Conservation (phyloP, 2,797 vertebrate species). For the Distichodus sexfasciatus region DNA sequence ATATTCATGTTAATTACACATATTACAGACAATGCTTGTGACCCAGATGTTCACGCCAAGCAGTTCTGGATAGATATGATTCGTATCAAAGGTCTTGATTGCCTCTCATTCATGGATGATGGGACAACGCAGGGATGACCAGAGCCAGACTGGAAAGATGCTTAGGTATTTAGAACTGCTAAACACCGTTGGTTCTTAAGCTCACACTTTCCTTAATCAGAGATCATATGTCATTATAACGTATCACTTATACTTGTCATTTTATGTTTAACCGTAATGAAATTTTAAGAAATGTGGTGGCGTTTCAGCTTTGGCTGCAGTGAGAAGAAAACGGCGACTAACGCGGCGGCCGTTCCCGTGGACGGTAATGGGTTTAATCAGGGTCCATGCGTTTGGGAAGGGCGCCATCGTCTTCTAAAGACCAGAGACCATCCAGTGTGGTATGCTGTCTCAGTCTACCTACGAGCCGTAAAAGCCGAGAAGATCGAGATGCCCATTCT, state of each 20-base stretch:
- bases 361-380: constrained; percentile 71
- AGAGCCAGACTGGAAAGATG: constrained; percentile 87
- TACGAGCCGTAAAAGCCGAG: constrained; percentile 75
- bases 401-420: constrained; percentile 90
- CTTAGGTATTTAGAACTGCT: constrained; percentile 76
- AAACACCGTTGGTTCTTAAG: neutral
- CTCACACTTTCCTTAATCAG: neutral
- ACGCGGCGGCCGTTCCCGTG: constrained; percentile 82
- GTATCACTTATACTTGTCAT: neutral
- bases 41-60: constrained; percentile 89
- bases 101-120: constrained; percentile 88
- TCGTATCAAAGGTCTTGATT: constrained; percentile 58
- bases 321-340: constrained; percentile 81
- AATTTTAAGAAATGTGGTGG: neutral
- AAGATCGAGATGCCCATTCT: constrained; percentile 88
- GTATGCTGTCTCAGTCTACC: constrained; percentile 91
- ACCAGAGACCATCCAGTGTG: constrained; percentile 80
- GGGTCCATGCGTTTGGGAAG: constrained; percentile 83
- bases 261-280: neutral
- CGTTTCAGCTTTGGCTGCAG: constrained; percentile 78
- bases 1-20: neutral
- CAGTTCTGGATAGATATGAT: constrained; percentile 94
- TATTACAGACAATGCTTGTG: constrained; percentile 87
- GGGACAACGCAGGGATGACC: constrained; percentile 87
- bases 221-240: no score